A percentile compares a stretch with the other conserved stretches of the same genome.
These are phyloP conservation scores for Leptobrachium ailaonicum DNA, from an alignment of 2,113 vertebrate species.

Conservation along the genomic window DNA sequence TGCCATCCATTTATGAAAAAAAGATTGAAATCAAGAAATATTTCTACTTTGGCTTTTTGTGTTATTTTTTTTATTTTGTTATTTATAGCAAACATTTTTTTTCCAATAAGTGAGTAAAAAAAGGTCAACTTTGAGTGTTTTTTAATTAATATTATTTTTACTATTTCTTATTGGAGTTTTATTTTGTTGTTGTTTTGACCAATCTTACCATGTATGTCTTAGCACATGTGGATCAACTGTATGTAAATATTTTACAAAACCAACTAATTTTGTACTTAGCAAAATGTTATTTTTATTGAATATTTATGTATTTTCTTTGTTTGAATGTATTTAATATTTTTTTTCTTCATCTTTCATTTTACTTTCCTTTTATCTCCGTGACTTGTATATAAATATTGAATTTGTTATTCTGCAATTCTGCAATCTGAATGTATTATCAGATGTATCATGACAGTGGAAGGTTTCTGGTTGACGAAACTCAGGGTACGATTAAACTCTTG, in stretches of 20 bases:
- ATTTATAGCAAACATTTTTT: no score
- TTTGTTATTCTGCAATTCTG: no score
- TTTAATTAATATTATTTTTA: constrained; percentile 10
- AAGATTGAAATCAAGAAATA: no score
- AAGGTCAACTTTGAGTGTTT: constrained; percentile 28
- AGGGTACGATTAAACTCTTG: no score
- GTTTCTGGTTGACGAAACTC: no score
- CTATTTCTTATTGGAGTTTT: constrained; percentile 19
- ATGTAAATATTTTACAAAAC: constrained; percentile 27
- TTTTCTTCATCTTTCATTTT: constrained; percentile 8
- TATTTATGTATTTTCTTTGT: constrained; percentile 36
- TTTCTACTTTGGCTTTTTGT: neutral
- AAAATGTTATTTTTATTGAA: constrained; percentile 20
- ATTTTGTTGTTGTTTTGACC: constrained; percentile 21
- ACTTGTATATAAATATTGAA: no score
- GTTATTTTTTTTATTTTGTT: neutral
- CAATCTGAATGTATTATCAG: no score
- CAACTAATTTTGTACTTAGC: neutral
- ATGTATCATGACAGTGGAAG: no score
- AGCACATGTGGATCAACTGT: neutral
- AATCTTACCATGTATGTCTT: neutral
- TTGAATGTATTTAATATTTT: constrained; percentile 16
- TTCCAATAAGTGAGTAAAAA: neutral
- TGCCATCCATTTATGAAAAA: no score
- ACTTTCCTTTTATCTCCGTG: no score